phyloP scores from a whole-genome alignment of 1,140 invertebrate species.

The Eubasilissa regina region DNA sequence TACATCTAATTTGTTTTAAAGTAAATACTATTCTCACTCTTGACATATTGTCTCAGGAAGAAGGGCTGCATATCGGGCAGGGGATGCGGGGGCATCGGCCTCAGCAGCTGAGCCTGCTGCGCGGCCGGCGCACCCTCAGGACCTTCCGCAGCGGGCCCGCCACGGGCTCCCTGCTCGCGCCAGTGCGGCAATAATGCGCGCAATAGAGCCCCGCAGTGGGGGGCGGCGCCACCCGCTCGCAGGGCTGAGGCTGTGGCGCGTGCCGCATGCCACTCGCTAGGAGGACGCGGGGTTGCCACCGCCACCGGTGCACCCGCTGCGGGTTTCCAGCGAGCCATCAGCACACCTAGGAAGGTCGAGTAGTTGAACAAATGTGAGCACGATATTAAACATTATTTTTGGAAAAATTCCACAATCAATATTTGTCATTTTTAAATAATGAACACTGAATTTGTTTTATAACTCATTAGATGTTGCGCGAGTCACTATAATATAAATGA shows the following conservation, averaged over 20 bases:
- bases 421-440: too few species aligned
- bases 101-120: conserved; percentile 74
- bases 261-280: conserved; percentile 84
- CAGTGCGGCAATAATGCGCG: conserved; percentile 88
- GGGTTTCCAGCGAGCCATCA: conserved; percentile 85
- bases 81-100: conserved; percentile 84
- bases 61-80: conserved; percentile 96
- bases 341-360: conserved; percentile 72
- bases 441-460: too few species aligned
- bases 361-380: background rate
- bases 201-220: conserved; percentile 87
- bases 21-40: conserved; percentile 71
- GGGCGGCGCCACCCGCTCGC: conserved; percentile 84
- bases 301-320: conserved; percentile 60
- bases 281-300: conserved; percentile 50
- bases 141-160: conserved; percentile 67
- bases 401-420: too few species aligned
- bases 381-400: too few species aligned
- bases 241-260: conserved; percentile 85
- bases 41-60: conserved; percentile 94
- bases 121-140: conserved; percentile 48
- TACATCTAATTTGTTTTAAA: too few species aligned
- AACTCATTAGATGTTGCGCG: too few species aligned
- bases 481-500: too few species aligned
- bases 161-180: conserved; percentile 63